phyloP scores from a whole-genome alignment of 1,140 invertebrate species.

The Proales similis region DNA sequence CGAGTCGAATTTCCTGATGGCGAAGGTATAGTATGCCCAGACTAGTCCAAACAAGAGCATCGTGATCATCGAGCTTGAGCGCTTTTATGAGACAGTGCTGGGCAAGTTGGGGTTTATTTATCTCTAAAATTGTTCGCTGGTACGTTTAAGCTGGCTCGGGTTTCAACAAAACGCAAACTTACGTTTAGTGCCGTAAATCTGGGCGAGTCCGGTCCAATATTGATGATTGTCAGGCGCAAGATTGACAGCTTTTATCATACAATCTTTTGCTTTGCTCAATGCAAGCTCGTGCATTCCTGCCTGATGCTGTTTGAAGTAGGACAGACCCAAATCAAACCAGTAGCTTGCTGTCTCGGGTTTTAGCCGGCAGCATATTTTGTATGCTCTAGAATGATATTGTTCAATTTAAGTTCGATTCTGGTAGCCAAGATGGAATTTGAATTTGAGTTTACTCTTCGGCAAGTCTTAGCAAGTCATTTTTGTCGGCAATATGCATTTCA shows the following conservation, averaged over 20 bases:
- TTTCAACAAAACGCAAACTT: no score
- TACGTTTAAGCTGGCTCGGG: no score
- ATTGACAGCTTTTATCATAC: slow-evolving; percentile 28
- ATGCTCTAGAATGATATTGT: neutral
- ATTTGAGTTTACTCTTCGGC: slow-evolving; percentile 28
- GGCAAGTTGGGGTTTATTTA: slow-evolving; percentile 28
- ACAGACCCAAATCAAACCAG: slow-evolving; percentile 11
- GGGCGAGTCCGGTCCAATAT: slow-evolving; percentile 22
- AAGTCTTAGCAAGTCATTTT: slow-evolving; percentile 11
- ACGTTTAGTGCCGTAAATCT: slow-evolving; percentile 30
- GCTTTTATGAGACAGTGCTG: slow-evolving; percentile 33
- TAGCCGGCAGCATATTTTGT: slow-evolving; percentile 24
- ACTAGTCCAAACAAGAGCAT: slow-evolving; percentile 24
- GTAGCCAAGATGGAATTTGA: neutral
- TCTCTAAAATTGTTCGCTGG: slow-evolving; percentile 33
- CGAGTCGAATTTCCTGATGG: slow-evolving; percentile 11
- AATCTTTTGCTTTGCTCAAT: slow-evolving; percentile 18
- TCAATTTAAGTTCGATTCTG: neutral
- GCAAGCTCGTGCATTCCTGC: slow-evolving; percentile 1
- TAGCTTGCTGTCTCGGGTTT: slow-evolving; percentile 26
- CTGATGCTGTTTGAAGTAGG: slow-evolving; percentile 15
- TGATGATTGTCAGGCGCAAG: neutral
- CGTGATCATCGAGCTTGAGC: slow-evolving; percentile 16
- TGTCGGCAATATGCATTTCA: neutral
- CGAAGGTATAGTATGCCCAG: slow-evolving; percentile 22